Evolutionary conservation across 1,140 invertebrate genomes (phyloP), one percentile per base, ranked within the genome.

Genomic region (Rhyacophila brunnea): DNA sequence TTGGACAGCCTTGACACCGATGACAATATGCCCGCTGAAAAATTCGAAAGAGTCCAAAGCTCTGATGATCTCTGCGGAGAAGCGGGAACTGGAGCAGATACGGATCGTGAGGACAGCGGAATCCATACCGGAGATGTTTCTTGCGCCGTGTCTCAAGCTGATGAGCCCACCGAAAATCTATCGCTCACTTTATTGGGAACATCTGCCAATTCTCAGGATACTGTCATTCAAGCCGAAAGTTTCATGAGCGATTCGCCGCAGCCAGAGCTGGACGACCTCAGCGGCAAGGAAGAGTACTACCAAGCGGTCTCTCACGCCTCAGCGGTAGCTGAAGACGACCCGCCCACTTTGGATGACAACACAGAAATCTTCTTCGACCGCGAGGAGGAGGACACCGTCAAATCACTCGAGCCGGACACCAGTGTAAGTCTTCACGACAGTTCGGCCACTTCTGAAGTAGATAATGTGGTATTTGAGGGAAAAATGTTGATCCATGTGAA

Each of bases 121-220:
- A 90, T 92, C 49, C 89, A 91, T 63, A 91, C 87, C 19, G 86
- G 86, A 1, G 87, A 90, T 68, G 88, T 88, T 15, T 89, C 87
- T 13, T 88, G 87, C 66, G 87, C 85, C 18, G 87, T 88, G 3
- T 87, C 86, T 68, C 87, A 89, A 71, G 81, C 84, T 6, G 84
- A 86, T 62, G 87, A 89, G 65, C 83, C 85, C 4, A 80, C 75
- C 46, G 81, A 83, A 32, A 28, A 66, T 49, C 23, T 50, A 19
- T 55, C 58, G 18, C 42, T 56, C 18, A 52, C 40, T 17, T 28
- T 59, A 9, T 45, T 60, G 2, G 50, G 42, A 47, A 51, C 52
- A 13, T 53, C 44, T 7, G 58, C 38, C 10, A 45, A 44, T 34
- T 58, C 63, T 54, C 63, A 61, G 45, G 50, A 60, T 15, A 62